Conservation (phyloP, 2,797 vertebrate genomes). For the Galaxias olidus region DNA sequence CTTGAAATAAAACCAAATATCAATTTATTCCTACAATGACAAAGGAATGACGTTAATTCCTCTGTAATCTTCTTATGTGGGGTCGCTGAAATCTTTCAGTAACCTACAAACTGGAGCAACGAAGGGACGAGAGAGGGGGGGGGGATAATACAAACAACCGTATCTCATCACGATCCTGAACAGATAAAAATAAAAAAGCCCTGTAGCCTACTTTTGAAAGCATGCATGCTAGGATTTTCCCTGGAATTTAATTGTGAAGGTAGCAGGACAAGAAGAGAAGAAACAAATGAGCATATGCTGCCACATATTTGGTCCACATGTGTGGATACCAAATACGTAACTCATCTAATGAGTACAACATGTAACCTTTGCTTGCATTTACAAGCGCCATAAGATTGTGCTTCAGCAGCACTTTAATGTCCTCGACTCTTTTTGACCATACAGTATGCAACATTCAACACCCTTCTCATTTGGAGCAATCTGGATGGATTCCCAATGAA, state of each 20-base stretch:
- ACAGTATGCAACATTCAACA: not conserved
- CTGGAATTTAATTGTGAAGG: conserved; percentile 20
- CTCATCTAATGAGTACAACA: not conserved
- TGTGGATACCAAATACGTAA: not conserved
- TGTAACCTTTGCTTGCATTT: not conserved
- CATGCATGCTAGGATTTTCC: conserved; percentile 44
- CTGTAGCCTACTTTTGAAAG: conserved; percentile 58
- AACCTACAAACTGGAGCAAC: conserved; percentile 78
- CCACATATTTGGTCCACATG: conserved; percentile 48
- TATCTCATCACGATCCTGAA: conserved; percentile 47
- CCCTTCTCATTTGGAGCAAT: not conserved
- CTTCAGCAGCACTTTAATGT: not conserved
- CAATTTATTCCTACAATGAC: conserved; percentile 82
- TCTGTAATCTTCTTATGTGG: conserved; percentile 82
- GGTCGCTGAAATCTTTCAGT: conserved; percentile 81
- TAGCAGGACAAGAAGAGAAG: conserved; percentile 33
- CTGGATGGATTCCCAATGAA: not conserved
- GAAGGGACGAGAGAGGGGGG: conserved; percentile 47
- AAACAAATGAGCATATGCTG: conserved; percentile 31
- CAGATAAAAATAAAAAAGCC: conserved; percentile 63
- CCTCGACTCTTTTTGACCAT: not conserved
- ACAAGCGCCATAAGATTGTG: not conserved
- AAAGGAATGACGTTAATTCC: conserved; percentile 85
- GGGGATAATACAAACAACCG: conserved; percentile 57
- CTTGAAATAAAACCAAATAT: conserved; percentile 78